Conservation (phyloP, 2,797 vertebrate species). For the Megaceryle alcyon region DNA sequence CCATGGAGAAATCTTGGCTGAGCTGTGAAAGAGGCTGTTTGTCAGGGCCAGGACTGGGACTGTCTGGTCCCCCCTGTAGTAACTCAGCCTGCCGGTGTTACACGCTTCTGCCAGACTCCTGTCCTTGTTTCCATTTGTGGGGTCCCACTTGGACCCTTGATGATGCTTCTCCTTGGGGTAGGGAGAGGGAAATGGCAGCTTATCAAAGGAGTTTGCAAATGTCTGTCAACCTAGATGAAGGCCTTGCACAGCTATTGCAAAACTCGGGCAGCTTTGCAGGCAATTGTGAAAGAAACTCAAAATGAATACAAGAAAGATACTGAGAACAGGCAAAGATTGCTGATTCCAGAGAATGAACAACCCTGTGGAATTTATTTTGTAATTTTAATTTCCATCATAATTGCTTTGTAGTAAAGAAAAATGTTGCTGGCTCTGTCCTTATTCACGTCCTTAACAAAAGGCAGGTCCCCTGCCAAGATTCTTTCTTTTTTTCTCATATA, state of each 20-base stretch:
- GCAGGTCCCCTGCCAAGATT: not conserved
- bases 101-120: not conserved
- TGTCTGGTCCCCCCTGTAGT: not conserved
- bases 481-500: not conserved
- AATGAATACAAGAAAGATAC: not conserved
- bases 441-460: not conserved
- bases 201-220: not conserved
- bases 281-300: not conserved
- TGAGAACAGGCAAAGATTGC: not conserved
- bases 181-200: not conserved
- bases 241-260: not conserved
- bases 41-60: not conserved
- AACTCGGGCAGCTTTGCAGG: not conserved
- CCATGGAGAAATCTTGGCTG: not conserved
- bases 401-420: not conserved
- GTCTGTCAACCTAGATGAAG: not conserved
- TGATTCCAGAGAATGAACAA: not conserved
- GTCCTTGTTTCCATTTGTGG: not conserved
- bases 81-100: not conserved
- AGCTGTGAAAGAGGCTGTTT: not conserved
- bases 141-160: not conserved
- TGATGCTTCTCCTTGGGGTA: not conserved
- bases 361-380: not conserved
- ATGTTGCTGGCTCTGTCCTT: not conserved
- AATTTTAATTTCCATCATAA: not conserved